Conservation (phyloP, 1,140 invertebrate species). For the Drosophila jambulina region DNA sequence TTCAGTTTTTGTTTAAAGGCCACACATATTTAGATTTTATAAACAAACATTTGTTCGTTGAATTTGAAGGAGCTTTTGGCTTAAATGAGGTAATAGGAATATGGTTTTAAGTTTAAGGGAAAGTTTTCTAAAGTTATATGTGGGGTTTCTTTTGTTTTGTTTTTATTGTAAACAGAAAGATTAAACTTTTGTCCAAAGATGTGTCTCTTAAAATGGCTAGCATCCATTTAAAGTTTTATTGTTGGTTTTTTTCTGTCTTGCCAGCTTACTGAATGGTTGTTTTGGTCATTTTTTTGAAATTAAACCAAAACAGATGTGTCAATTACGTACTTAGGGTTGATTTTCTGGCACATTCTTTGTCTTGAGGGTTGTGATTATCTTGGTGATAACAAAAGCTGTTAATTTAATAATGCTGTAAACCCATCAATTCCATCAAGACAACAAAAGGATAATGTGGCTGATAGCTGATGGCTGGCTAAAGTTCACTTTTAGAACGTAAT, state of each 20-base stretch:
- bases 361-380: neutral
- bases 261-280: neutral
- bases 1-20: neutral
- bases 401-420: conserved; percentile 10
- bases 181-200: neutral
- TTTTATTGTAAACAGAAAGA: neutral
- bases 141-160: neutral
- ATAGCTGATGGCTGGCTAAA: neutral
- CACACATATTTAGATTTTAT: neutral
- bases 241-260: neutral
- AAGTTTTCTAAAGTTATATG: neutral
- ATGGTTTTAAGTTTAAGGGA: neutral
- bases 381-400: neutral
- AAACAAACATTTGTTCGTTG: neutral
- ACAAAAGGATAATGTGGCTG: neutral
- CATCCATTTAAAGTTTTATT: no score
- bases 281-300: neutral
- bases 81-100: neutral
- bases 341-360: neutral
- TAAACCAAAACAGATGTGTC: neutral
- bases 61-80: neutral
- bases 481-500: neutral
- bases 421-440: neutral
- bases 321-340: neutral
- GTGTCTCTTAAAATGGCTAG: neutral